Conservation (phyloP, 2,888 invertebrate species). For the Pristionchus fissidentatus region DNA sequence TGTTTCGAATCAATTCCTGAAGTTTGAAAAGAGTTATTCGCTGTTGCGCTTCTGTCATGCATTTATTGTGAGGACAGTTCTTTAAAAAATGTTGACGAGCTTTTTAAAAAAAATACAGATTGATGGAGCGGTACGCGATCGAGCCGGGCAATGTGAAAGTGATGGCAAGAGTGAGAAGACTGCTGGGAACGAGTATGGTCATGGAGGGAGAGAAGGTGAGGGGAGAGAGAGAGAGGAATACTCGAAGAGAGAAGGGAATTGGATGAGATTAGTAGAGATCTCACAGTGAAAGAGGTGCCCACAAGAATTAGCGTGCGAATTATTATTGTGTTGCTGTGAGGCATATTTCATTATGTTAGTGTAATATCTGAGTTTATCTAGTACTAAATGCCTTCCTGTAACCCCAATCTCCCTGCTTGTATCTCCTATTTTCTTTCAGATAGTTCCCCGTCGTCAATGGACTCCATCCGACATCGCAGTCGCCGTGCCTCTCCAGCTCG, state of each 20-base stretch:
- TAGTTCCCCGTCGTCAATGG: slow-evolving; percentile 47
- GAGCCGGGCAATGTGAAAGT: slow-evolving; percentile 49
- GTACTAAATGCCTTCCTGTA: background rate
- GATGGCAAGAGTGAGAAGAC: slow-evolving; percentile 56
- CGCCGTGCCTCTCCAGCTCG: slow-evolving; percentile 46
- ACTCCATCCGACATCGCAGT: slow-evolving; percentile 12
- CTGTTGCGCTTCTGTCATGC: too few relatives aligned
- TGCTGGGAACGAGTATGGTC: slow-evolving; percentile 53
- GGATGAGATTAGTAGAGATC: background rate
- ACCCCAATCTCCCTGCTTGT: background rate
- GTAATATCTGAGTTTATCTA: background rate
- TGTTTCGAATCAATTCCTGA: too few relatives aligned
- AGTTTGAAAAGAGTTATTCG: too few relatives aligned
- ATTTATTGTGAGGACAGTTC: too few relatives aligned
- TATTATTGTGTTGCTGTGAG: too few relatives aligned
- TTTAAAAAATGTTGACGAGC: background rate
- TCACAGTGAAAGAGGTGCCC: background rate
- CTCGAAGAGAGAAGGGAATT: slow-evolving; percentile 45
- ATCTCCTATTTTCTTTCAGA: background rate
- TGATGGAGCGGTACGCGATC: slow-evolving; percentile 61
- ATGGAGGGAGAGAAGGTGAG: slow-evolving; percentile 36
- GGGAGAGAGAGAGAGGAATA: background rate
- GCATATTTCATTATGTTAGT: too few relatives aligned
- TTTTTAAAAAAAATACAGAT: too few relatives aligned
- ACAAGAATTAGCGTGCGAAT: too few relatives aligned